phyloP scores from a whole-genome alignment of 2,797 vertebrate genomes.

The Melanotaenia pygmaea region DNA sequence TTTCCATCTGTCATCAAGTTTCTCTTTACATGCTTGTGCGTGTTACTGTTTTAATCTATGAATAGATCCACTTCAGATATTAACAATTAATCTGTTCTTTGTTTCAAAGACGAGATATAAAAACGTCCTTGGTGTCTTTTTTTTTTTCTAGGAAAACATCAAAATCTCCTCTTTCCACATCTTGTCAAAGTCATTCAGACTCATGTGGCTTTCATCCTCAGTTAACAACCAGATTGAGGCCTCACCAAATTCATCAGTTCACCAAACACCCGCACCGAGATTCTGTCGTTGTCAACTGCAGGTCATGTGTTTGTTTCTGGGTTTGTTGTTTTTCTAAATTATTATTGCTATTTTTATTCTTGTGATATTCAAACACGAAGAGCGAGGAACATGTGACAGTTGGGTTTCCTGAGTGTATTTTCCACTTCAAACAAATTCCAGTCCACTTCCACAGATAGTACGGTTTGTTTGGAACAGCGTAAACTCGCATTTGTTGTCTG shows the following conservation, averaged over 20 bases:
- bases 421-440: too few relatives aligned
- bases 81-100: slow-evolving; percentile 73
- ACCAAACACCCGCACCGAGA: slow-evolving; percentile 31
- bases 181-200: slow-evolving; percentile 69
- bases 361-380: slow-evolving; percentile 61
- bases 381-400: slow-evolving; percentile 50
- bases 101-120: slow-evolving; percentile 68
- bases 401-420: slow-evolving; percentile 30
- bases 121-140: slow-evolving; percentile 67
- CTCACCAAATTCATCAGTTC: slow-evolving; percentile 57
- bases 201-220: slow-evolving; percentile 57
- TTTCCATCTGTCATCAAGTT: slow-evolving; percentile 79
- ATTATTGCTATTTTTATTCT: slow-evolving; percentile 66
- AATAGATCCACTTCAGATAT: slow-evolving; percentile 71
- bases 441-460: too few relatives aligned
- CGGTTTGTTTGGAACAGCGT: too few relatives aligned
- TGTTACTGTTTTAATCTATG: slow-evolving; percentile 57
- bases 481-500: too few relatives aligned
- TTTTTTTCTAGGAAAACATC: slow-evolving; percentile 64
- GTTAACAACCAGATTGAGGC: slow-evolving; percentile 51
- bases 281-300: slow-evolving; percentile 38
- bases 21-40: slow-evolving; percentile 47
- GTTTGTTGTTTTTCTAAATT: neutral
- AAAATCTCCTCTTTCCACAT: slow-evolving; percentile 63
- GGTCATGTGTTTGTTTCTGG: slow-evolving; percentile 53